A percentile compares a stretch with the other conserved stretches of the same genome.
Evolutionary conservation across 2,113 vertebrate genomes (phyloP).

Genomic region (Anguilla japonica): DNA sequence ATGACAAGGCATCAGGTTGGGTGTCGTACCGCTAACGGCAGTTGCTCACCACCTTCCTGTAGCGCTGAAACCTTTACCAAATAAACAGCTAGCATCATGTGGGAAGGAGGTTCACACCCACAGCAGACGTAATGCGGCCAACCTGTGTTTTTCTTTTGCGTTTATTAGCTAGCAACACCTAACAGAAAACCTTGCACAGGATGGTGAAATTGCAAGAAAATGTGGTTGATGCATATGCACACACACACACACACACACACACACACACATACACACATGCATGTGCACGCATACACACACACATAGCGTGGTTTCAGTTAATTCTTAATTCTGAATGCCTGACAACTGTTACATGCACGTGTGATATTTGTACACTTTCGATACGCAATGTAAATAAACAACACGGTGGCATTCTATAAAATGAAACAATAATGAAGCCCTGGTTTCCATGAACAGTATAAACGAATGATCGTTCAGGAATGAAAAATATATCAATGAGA

Average conservation of each 20-base stretch:
- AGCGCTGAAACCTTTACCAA: not conserved
- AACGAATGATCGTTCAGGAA: not conserved
- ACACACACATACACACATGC: not conserved
- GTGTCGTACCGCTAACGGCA: not conserved
- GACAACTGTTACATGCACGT: not conserved
- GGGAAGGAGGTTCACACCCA: not conserved
- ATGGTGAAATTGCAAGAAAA: not conserved
- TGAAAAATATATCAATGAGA: not conserved
- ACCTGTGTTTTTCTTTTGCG: slow-evolving; percentile 7
- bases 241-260: not conserved
- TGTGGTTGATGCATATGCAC: not conserved
- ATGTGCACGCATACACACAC: not conserved
- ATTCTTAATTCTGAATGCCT: not conserved
- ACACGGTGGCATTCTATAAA: too few species aligned
- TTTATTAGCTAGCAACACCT: slow-evolving; percentile 19
- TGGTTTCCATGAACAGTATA: not conserved
- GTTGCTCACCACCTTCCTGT: not conserved
- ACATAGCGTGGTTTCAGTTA: not conserved
- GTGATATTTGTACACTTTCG: too few species aligned
- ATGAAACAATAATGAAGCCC: not conserved
- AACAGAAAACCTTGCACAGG: not conserved
- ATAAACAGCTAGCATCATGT: not conserved
- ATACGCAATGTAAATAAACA: too few species aligned
- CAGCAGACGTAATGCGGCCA: not conserved
- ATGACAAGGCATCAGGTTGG: not conserved